Evolutionary conservation across 1,140 invertebrate genomes (phyloP).

Genomic region (Chrysopa pallens): DNA sequence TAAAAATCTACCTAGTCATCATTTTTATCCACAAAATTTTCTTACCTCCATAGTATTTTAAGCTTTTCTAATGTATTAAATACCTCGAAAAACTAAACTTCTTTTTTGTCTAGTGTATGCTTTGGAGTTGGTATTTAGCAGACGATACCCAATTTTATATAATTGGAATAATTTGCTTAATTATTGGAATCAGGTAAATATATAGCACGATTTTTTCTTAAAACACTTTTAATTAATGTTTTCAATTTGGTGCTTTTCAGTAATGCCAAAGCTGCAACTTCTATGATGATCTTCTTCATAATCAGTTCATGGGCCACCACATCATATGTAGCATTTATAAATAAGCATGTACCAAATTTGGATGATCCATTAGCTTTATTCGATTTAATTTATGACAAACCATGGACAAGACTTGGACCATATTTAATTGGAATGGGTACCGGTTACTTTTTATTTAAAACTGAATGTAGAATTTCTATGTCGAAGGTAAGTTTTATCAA

Average conservation of each 20-base stretch:
- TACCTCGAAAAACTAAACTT: slow-evolving; percentile 1
- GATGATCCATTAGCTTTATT: slow-evolving; percentile 68
- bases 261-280: slow-evolving; percentile 52
- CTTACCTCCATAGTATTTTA: background rate
- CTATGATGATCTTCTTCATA: slow-evolving; percentile 39
- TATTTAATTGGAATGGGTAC: slow-evolving; percentile 69
- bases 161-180: slow-evolving; percentile 56
- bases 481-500: slow-evolving; percentile 41
- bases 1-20: too few relatives aligned
- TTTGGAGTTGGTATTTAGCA: slow-evolving; percentile 79
- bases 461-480: slow-evolving; percentile 59
- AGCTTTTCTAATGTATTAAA: background rate
- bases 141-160: slow-evolving; percentile 74
- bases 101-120: slow-evolving; percentile 49
- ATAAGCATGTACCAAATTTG: slow-evolving; percentile 58
- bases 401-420: slow-evolving; percentile 65
- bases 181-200: slow-evolving; percentile 36
- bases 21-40: too few relatives aligned
- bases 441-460: slow-evolving; percentile 67
- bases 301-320: slow-evolving; percentile 61
- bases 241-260: slow-evolving; percentile 21
- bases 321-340: slow-evolving; percentile 56
- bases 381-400: slow-evolving; percentile 77
- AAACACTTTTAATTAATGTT: background rate
- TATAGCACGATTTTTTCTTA: background rate